Percentiles rank a stretch among this genome's conserved stretches.
phyloP scores from a whole-genome alignment of 1,140 invertebrate species.

The Bacillus rossius region DNA sequence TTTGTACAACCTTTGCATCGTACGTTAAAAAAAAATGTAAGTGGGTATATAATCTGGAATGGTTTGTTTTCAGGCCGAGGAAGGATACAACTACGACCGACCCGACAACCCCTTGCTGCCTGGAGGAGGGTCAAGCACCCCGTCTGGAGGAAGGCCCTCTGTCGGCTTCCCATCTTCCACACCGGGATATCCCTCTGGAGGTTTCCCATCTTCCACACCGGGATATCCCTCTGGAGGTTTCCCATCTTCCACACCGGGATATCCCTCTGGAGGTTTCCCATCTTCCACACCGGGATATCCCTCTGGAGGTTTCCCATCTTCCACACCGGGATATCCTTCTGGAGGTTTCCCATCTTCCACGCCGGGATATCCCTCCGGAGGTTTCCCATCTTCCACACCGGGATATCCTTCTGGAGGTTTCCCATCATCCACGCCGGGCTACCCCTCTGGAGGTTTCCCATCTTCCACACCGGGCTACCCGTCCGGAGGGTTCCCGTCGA shows the following conservation, averaged over 20 bases:
- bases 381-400: not conserved
- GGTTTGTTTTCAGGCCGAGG: constrained; percentile 35
- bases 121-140: constrained; percentile 1
- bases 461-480: not conserved
- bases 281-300: not conserved
- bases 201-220: no score
- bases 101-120: constrained; percentile 28
- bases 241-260: no score
- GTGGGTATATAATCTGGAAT: no score
- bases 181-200: no score
- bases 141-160: not conserved
- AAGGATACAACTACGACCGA: constrained; percentile 39
- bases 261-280: no score
- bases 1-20: no score
- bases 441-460: not conserved
- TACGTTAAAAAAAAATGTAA: no score
- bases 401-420: not conserved
- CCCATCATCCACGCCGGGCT: not conserved
- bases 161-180: no score
- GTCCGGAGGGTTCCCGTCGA: no score
- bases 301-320: not conserved
- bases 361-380: not conserved
- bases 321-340: not conserved
- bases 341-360: not conserved
- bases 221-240: no score